Evolutionary conservation across 1,140 invertebrate species (phyloP).

Genomic region (Aphidius ervi): DNA sequence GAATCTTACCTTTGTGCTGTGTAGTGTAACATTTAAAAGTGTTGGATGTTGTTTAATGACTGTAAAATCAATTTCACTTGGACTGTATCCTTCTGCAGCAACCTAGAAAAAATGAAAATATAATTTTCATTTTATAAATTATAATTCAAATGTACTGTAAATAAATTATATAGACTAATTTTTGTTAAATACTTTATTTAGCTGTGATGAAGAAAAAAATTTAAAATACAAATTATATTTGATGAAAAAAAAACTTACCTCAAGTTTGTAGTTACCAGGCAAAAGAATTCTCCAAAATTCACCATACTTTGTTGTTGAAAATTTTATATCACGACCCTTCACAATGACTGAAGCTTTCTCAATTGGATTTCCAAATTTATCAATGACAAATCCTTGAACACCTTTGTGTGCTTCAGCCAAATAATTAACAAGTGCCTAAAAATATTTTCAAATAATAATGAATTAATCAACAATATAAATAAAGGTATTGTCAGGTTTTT

Average conservation of each 20-base stretch:
- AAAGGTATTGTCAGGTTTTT: neutral
- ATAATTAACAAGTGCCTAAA: conserved; percentile 76
- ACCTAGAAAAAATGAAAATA: conserved; percentile 56
- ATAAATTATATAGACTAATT: neutral
- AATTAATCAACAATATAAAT: conserved; percentile 18
- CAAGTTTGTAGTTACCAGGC: conserved; percentile 77
- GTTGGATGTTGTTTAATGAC: conserved; percentile 83
- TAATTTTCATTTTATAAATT: conserved; percentile 10
- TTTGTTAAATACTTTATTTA: no score
- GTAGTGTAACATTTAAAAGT: conserved; percentile 76
- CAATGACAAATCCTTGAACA: conserved; percentile 76
- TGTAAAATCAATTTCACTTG: conserved; percentile 78
- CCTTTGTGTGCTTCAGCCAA: conserved; percentile 85
- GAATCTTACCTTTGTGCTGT: conserved; percentile 67
- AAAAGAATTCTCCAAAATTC: conserved; percentile 88
- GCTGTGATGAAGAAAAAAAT: no score
- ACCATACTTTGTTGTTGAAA: conserved; percentile 85
- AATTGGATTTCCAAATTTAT: conserved; percentile 76
- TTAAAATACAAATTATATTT: no score
- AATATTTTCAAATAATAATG: conserved; percentile 2
- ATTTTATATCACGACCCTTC: conserved; percentile 80
- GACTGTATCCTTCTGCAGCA: conserved; percentile 77
- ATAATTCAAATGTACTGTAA: neutral
- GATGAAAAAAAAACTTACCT: conserved; percentile 55
- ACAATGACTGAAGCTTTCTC: conserved; percentile 79